phyloP scores from a whole-genome alignment of 2,797 vertebrate species.

The Gymnoscopelus microlampas region DNA sequence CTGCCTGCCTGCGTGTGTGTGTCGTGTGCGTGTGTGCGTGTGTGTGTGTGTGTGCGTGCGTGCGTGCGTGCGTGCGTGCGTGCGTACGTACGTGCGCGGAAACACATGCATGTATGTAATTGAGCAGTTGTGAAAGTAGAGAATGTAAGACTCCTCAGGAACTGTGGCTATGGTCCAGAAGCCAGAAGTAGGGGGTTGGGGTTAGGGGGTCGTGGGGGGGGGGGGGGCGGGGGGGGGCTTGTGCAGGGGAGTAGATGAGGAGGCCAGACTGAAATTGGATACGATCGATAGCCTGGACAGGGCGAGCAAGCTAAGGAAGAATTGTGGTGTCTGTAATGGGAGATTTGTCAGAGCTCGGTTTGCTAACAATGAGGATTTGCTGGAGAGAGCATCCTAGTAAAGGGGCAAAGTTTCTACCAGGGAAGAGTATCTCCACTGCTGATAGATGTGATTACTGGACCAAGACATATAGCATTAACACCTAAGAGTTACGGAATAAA shows the following conservation, averaged over 20 bases:
- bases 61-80: not conserved
- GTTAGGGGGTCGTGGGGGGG: not conserved
- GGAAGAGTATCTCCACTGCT: slow-evolving; percentile 8
- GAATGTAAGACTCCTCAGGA: not conserved
- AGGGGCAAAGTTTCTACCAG: slow-evolving; percentile 2
- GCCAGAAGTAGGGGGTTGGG: not conserved
- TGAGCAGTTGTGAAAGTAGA: too few relatives aligned
- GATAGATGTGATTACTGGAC: not conserved
- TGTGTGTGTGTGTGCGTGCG: not conserved
- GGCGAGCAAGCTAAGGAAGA: slow-evolving; percentile 36
- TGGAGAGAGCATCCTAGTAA: slow-evolving; percentile 5
- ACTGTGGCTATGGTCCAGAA: slow-evolving; percentile 10
- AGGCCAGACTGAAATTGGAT: slow-evolving; percentile 36
- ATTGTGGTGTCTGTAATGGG: slow-evolving; percentile 32
- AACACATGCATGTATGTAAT: not conserved
- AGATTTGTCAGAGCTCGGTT: slow-evolving; percentile 41
- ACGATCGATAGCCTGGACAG: slow-evolving; percentile 37
- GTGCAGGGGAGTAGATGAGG: slow-evolving; percentile 9
- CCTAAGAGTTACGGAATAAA: too few relatives aligned
- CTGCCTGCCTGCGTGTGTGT: slow-evolving; percentile 17
- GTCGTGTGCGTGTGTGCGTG: not conserved
- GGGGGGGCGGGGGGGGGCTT: not conserved
- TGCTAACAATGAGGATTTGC: slow-evolving; percentile 31
- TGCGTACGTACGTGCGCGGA: not conserved
- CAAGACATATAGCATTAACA: slow-evolving; percentile 1